Evolutionary conservation across 2,888 invertebrate genomes (phyloP).

Genomic region (Erebia palarica): DNA sequence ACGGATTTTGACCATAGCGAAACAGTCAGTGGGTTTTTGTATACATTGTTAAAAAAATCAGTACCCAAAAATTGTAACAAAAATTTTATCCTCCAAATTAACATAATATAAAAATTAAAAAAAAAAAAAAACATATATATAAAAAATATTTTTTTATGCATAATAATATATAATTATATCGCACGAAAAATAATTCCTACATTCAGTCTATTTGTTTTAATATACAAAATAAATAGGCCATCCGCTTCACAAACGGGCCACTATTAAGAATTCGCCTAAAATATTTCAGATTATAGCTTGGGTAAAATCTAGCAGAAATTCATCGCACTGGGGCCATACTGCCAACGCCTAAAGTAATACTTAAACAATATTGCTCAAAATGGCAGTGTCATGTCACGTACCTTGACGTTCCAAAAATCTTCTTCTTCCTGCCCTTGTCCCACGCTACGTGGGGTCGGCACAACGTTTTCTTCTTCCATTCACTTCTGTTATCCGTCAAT

Average conservation of each 20-base stretch:
- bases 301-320: no score
- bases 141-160: slow-evolving; percentile 30
- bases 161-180: neutral
- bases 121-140: slow-evolving; percentile 26
- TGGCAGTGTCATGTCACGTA: no score
- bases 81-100: neutral
- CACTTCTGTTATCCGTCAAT: no score
- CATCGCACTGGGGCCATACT: no score
- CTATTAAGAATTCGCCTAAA: slow-evolving; percentile 34
- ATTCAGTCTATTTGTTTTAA: slow-evolving; percentile 61
- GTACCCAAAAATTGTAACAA: neutral
- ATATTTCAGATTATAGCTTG: slow-evolving; percentile 13
- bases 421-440: no score
- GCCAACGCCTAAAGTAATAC: no score
- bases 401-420: no score
- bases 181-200: slow-evolving; percentile 35
- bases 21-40: no score
- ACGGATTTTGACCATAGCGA: no score
- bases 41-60: neutral
- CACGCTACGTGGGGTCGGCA: no score
- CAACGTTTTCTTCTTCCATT: no score
- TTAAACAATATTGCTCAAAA: no score
- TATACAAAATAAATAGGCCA: slow-evolving; percentile 64
- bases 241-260: slow-evolving; percentile 43
- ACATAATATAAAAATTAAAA: neutral